Conservation (phyloP, 2,888 invertebrate species). For the Aporophyla nigra region DNA sequence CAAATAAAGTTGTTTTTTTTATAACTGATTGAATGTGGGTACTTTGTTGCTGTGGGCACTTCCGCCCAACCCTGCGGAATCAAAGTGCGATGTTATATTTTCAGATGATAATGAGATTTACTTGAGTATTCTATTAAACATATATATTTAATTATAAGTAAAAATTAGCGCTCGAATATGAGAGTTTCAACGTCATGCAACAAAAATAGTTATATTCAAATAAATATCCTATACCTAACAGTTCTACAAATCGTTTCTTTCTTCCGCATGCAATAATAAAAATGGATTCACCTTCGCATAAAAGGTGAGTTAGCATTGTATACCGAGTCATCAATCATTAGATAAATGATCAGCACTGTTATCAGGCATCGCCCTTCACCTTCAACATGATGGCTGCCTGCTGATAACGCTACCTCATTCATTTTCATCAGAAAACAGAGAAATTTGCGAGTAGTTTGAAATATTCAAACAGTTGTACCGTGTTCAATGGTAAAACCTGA, state of each 20-base stretch:
- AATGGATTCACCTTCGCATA: slow-evolving; percentile 14
- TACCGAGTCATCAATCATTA: slow-evolving; percentile 58
- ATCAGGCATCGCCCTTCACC: slow-evolving; percentile 63
- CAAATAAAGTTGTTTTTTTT: too few species aligned
- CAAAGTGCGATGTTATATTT: too few species aligned
- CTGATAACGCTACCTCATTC: slow-evolving; percentile 41
- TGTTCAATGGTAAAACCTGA: neutral
- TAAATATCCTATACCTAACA: neutral
- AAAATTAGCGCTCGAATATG: neutral
- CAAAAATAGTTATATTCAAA: neutral
- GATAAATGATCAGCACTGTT: slow-evolving; percentile 50
- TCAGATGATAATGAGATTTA: too few species aligned
- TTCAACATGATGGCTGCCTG: slow-evolving; percentile 33
- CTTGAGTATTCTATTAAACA: too few species aligned
- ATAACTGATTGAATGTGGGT: too few species aligned
- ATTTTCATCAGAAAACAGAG: slow-evolving; percentile 40
- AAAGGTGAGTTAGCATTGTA: slow-evolving; percentile 17
- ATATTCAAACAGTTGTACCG: neutral
- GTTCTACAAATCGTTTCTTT: neutral
- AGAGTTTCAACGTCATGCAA: neutral
- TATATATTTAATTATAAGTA: neutral
- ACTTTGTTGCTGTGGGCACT: too few species aligned
- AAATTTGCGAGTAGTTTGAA: slow-evolving; percentile 21
- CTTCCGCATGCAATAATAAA: slow-evolving; percentile 25
- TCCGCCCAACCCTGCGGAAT: too few species aligned